Evolutionary conservation across 1,140 invertebrate species (phyloP).

Genomic region (Drosophila tristis): DNA sequence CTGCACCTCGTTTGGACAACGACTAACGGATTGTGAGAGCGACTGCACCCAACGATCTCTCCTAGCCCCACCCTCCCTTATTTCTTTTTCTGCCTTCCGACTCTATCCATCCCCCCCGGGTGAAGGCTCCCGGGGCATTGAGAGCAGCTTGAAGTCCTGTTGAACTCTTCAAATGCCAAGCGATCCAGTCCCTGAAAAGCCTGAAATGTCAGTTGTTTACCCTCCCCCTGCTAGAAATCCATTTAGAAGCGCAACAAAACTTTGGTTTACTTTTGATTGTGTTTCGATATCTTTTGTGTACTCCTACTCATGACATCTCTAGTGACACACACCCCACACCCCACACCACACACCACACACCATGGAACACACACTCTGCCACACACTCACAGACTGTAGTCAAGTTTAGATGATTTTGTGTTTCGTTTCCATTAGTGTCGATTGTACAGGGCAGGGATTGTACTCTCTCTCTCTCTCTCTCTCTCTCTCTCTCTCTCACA

Average conservation of each 20-base stretch:
- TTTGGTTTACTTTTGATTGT: constrained; percentile 20
- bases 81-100: not conserved
- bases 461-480: too few species aligned
- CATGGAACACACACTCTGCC: too few species aligned
- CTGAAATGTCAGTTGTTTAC: not conserved
- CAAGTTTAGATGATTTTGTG: constrained; percentile 26
- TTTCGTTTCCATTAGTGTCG: constrained; percentile 41
- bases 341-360: constrained; percentile 7
- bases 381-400: constrained; percentile 27
- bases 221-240: constrained; percentile 10
- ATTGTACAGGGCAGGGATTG: not conserved
- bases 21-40: constrained; percentile 5
- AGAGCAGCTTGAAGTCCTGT: not conserved
- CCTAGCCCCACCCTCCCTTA: not conserved
- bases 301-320: constrained; percentile 24
- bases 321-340: constrained; percentile 31
- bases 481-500: too few species aligned
- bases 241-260: constrained; percentile 4
- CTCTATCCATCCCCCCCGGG: not conserved
- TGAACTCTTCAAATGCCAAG: not conserved
- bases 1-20: not conserved
- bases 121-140: not conserved
- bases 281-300: constrained; percentile 28
- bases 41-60: constrained; percentile 3
- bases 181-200: not conserved